phyloP scores from a whole-genome alignment of 2,113 vertebrate genomes.

The Corvus cornix region DNA sequence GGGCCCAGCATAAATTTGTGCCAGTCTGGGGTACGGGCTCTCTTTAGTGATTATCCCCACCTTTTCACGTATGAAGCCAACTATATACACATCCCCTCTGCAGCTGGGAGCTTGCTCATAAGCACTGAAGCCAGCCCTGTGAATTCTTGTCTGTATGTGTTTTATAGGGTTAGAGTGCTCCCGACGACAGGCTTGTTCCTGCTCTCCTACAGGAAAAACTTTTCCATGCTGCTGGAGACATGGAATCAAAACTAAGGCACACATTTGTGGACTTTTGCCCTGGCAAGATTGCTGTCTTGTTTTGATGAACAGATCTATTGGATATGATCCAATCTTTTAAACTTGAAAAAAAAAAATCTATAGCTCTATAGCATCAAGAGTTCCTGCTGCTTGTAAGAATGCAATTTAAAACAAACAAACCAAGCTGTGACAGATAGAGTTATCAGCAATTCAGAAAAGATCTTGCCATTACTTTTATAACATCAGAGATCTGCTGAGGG shows the following conservation, averaged over 20 bases:
- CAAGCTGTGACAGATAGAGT: neutral
- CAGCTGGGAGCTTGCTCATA: neutral
- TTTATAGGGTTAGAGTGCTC: neutral
- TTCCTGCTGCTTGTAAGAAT: neutral
- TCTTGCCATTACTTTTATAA: neutral
- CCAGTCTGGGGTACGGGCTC: neutral
- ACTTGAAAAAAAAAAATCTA: neutral
- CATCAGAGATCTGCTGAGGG: neutral
- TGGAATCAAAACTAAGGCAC: neutral
- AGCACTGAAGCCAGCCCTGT: neutral
- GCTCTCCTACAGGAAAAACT: neutral
- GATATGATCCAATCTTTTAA: neutral
- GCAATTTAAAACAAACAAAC: constrained; percentile 1
- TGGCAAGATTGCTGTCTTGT: neutral
- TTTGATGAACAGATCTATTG: neutral
- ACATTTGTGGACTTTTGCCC: neutral
- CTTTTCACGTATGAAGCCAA: neutral
- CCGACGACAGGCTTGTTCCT: neutral
- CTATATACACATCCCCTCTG: neutral
- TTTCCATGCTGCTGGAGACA: neutral
- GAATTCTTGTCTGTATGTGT: neutral
- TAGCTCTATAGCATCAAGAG: neutral
- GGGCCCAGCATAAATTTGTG: neutral
- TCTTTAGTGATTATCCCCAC: neutral
- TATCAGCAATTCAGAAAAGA: constrained; percentile 13